phyloP scores from a whole-genome alignment of 2,113 vertebrate species.

The Mormyrus lacerda region DNA sequence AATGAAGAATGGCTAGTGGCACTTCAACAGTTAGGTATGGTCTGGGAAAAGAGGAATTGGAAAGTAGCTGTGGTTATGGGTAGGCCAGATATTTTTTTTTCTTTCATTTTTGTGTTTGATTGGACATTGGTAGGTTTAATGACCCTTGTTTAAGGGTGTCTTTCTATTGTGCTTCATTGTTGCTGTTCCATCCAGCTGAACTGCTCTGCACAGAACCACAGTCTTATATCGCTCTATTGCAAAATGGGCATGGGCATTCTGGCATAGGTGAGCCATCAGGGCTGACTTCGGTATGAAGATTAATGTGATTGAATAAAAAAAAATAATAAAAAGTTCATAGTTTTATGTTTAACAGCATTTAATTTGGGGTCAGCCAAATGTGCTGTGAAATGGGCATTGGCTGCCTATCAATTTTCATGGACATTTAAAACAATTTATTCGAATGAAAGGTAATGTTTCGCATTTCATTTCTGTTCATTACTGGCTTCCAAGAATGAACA shows the following conservation, averaged over 20 bases:
- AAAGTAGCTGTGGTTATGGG: background rate
- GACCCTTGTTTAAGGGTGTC: background rate
- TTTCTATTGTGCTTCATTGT: background rate
- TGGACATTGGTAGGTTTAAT: background rate
- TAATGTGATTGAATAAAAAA: background rate
- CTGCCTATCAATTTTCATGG: conserved; percentile 12
- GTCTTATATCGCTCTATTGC: background rate
- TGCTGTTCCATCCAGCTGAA: background rate
- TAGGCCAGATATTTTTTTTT: background rate
- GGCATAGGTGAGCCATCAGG: background rate
- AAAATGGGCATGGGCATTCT: background rate
- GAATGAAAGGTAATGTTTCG: conserved; percentile 27
- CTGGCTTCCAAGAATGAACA: conserved; percentile 7
- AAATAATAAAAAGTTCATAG: background rate
- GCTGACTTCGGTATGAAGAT: background rate
- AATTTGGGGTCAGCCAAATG: conserved; percentile 17
- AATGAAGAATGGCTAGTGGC: background rate
- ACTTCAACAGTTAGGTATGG: background rate
- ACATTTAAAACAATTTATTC: conserved; percentile 14
- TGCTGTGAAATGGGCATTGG: conserved; percentile 13
- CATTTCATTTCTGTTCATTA: conserved; percentile 35
- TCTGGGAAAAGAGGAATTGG: background rate
- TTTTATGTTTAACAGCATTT: conserved; percentile 18
- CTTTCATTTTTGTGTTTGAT: background rate
- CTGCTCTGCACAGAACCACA: background rate